A percentile compares a stretch with the other conserved stretches of the same genome.
phyloP scores from a whole-genome alignment of 2,888 invertebrate genomes.

The Chouioia cunea region DNA sequence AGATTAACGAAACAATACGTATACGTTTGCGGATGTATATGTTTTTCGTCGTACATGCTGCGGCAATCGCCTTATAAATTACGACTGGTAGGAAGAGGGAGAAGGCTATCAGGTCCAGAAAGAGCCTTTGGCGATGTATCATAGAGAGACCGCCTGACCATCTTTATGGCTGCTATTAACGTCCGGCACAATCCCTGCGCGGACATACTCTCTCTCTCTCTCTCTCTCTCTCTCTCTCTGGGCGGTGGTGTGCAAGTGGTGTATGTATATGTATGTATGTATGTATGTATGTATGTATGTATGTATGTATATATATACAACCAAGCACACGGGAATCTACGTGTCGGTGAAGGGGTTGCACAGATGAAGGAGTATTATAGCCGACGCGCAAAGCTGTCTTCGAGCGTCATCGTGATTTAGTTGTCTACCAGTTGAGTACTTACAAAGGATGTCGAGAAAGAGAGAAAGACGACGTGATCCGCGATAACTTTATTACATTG shows the following conservation, averaged over 20 bases:
- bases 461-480: too few species aligned
- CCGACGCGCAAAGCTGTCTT: too few species aligned
- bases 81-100: background rate
- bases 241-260: too few species aligned
- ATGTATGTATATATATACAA: background rate
- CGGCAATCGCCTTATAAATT: slow-evolving; percentile 28
- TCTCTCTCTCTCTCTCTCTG: slow-evolving; percentile 28
- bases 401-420: too few species aligned
- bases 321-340: background rate
- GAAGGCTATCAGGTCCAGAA: too few species aligned
- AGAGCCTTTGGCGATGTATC: slow-evolving; percentile 32
- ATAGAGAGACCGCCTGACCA: slow-evolving; percentile 42
- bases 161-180: slow-evolving; percentile 56
- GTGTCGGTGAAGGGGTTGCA: too few species aligned
- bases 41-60: background rate
- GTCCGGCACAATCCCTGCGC: slow-evolving; percentile 52
- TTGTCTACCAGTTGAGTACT: too few species aligned
- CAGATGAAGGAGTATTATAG: too few species aligned
- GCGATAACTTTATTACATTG: too few species aligned
- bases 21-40: slow-evolving; percentile 13
- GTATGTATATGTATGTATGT: too few species aligned
- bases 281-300: too few species aligned
- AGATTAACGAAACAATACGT: background rate
- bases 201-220: slow-evolving; percentile 21
- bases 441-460: too few species aligned